Evolutionary conservation across 2,888 invertebrate genomes (phyloP), one percentile per base, ranked within the genome.

Genomic region (Notocelia uddmanniana): DNA sequence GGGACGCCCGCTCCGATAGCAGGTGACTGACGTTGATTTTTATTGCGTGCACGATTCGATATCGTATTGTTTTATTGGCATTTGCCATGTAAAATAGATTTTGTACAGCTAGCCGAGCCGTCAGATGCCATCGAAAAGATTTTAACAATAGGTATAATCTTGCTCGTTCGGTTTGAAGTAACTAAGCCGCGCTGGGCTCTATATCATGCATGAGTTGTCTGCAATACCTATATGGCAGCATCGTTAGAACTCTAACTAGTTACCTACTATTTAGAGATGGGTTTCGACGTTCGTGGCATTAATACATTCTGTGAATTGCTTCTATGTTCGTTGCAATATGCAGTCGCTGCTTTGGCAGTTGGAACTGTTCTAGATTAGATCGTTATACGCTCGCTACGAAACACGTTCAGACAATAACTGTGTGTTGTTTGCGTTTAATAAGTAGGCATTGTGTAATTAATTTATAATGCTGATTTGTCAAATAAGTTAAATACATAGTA

Each of bases 21-120:
- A 87, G 87, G 87, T 87, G 88, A 88, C 89, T 89, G 88, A 85
- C 86, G 86, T 84, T 82, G 87, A 89, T 89, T 90, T 91, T 92
- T 89, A 89, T 91, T 89, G 84, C 88, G 80, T 80, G 80, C 78
- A 80, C 83, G 80, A 85, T 88, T 86, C 86, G 86, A 87, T 87
- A 87, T 85, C 81, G 85, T 85, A 90, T 91, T 90, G 89, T 91
- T 90, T 91, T 89, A 91, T 90, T 84, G 86, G 82, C 79, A 81
- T 83, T 90, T 84, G 86, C 82, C 79, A 81, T 83, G 81, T 85
- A 81, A 83, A 83, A 84, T 84, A 83, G 83, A 85, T 84, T 78
- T 82, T 80, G 77, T 80, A 82, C 85, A 79, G 81, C 84, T 83
- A 84, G 81, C 83, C 78, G 11, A 31, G 34, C 57, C 48, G 72